Evolutionary conservation across 2,113 vertebrate species (phyloP).

Genomic region (Monopterus albus): DNA sequence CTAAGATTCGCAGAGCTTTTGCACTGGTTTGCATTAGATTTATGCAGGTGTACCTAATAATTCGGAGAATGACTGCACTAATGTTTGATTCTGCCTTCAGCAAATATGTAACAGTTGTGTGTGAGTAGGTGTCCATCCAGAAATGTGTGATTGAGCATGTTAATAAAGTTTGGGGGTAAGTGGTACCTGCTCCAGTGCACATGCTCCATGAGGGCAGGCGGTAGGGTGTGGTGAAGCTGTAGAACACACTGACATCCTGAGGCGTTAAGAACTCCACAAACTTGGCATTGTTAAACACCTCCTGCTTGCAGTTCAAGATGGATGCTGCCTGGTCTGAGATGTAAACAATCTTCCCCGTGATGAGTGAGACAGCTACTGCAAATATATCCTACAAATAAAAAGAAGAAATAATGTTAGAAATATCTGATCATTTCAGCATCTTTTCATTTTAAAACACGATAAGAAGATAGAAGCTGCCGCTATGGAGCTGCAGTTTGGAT

Average conservation of each 20-base stretch:
- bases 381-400: conserved; percentile 88
- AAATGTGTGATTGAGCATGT: conserved; percentile 17
- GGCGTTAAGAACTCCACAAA: conserved; percentile 96
- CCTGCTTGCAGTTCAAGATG: conserved; percentile 89
- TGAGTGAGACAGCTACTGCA: conserved; percentile 91
- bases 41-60: neutral
- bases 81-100: neutral
- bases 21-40: neutral
- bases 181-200: conserved; percentile 88
- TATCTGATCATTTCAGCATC: neutral
- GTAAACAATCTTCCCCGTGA: conserved; percentile 92
- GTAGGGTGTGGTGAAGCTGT: conserved; percentile 91
- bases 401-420: neutral
- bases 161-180: too few species aligned
- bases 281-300: conserved; percentile 89
- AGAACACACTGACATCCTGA: conserved; percentile 94
- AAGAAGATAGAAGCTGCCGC: neutral
- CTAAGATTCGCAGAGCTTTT: too few species aligned
- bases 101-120: conserved; percentile 12
- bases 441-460: neutral
- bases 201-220: conserved; percentile 92
- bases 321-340: conserved; percentile 92
- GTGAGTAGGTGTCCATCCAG: too few species aligned
- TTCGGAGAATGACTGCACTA: neutral
- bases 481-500: neutral